Conservation (phyloP, 2,888 invertebrate genomes). For the Cerastis leucographa region DNA sequence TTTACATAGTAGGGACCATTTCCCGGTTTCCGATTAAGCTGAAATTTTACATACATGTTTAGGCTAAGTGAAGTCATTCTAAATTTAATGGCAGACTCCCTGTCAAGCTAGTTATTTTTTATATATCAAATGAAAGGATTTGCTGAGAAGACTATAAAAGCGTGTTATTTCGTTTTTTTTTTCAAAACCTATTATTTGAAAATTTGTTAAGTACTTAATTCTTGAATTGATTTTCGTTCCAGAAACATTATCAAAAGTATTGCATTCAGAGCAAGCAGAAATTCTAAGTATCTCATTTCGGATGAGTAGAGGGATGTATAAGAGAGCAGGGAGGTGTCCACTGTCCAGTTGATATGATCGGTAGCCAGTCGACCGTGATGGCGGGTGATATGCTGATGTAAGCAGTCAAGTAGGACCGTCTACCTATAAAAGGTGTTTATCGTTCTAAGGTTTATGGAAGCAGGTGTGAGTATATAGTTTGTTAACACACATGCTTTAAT, state of each 20-base stretch:
- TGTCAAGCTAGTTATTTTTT: too few species aligned
- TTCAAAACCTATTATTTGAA: too few species aligned
- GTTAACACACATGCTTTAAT: background rate
- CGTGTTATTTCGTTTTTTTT: too few species aligned
- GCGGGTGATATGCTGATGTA: conserved; percentile 13
- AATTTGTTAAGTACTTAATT: background rate
- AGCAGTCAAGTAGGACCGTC: background rate
- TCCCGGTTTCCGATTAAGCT: too few species aligned
- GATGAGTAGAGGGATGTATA: background rate
- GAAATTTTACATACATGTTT: too few species aligned
- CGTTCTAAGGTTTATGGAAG: background rate
- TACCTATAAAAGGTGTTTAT: conserved; percentile 3
- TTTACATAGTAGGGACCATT: too few species aligned
- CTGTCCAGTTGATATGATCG: background rate
- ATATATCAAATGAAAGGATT: too few species aligned
- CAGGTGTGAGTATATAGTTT: conserved; percentile 4
- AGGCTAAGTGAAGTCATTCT: too few species aligned
- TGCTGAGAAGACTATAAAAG: too few species aligned
- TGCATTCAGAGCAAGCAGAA: background rate
- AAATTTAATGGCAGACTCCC: too few species aligned
- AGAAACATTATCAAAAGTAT: background rate
- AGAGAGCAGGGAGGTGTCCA: background rate
- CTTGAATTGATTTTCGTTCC: background rate
- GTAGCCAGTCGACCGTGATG: conserved; percentile 22
- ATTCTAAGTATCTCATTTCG: background rate